Base-by-base conservation (phyloP, 1,140 invertebrate species). In the Drosophila bipectinata region DNA sequence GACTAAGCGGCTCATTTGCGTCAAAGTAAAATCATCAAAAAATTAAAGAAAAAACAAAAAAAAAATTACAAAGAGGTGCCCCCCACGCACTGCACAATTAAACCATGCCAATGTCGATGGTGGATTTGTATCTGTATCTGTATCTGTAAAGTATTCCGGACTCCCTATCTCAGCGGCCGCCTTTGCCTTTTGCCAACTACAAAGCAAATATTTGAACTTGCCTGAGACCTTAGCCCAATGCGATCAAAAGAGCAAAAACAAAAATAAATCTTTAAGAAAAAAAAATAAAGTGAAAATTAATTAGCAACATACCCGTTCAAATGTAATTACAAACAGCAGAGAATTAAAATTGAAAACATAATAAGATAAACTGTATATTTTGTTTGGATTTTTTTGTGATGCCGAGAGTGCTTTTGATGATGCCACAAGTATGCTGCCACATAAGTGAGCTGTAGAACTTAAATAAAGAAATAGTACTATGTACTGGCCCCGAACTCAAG, bases 121-220 rank as follows among this genome's bases (percentile, higher is more conserved):
- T 34, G 41, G 52, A 73, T 52, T 45, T 45, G 26, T 30, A 53
- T 53, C 57, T 44, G 57, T 30, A 53, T 53, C 57, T 44, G 57
- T 26, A 47, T 66, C 47, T 34, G 60, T 49, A 51, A 47, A 47
- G 14, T 62, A 48, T 45, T 48, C 24, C 58, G 45, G 58, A 24
- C 58, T 63, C 47, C 63, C 77, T 67, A 79, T 59, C 51, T 61
- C 26, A 28, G 49, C 69, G 57, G 41, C 56, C 56, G 69, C 69
- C 60, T 59, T 79, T 37, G 34, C 34, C 34, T 37, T 37, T 71
- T 71, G 77, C 60, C 79, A 81, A 87, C 83, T 87, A 88, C 82
- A 87, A 87, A 87, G 82, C 60, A 64, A 88, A 87, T 48, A 76
- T 88, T 77, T 87, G 82, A 87, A 87, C 82, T 88, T 87, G 82